Evolutionary conservation across 2,113 vertebrate species (phyloP).

Genomic region (Zosterops lateralis): DNA sequence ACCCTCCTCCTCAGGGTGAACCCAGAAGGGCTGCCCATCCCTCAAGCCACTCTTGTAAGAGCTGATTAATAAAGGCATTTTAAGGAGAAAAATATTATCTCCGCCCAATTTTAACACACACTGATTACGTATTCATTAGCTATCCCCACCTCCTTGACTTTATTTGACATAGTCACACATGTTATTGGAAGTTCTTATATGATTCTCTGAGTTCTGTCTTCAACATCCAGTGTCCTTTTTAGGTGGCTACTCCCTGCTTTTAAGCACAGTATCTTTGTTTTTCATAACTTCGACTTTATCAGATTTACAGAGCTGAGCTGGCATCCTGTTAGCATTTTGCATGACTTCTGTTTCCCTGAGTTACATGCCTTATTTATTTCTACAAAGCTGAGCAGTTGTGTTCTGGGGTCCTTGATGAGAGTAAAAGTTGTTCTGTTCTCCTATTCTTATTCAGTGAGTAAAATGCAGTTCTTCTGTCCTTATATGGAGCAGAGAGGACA

Average conservation of each 20-base stretch:
- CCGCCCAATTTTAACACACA: neutral
- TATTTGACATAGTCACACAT: neutral
- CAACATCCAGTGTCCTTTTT: neutral
- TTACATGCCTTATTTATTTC: neutral
- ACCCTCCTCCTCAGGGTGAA: no score
- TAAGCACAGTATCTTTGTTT: neutral
- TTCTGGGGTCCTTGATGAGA: neutral
- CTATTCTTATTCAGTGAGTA: neutral
- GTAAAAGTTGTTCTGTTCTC: neutral
- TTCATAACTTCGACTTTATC: neutral
- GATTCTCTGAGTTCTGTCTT: neutral
- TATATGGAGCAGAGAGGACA: neutral
- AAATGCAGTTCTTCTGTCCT: neutral
- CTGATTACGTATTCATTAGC: neutral
- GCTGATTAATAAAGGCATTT: no score
- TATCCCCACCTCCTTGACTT: neutral
- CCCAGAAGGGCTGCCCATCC: no score
- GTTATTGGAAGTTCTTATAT: neutral
- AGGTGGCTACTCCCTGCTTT: neutral
- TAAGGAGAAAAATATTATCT: no score
- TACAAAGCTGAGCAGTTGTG: neutral
- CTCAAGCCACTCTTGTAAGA: no score
- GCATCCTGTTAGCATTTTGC: neutral
- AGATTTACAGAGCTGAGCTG: neutral
- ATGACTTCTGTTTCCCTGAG: neutral